Evolutionary conservation across 2,113 vertebrate genomes (phyloP).

Genomic region (Regulus satrapa): DNA sequence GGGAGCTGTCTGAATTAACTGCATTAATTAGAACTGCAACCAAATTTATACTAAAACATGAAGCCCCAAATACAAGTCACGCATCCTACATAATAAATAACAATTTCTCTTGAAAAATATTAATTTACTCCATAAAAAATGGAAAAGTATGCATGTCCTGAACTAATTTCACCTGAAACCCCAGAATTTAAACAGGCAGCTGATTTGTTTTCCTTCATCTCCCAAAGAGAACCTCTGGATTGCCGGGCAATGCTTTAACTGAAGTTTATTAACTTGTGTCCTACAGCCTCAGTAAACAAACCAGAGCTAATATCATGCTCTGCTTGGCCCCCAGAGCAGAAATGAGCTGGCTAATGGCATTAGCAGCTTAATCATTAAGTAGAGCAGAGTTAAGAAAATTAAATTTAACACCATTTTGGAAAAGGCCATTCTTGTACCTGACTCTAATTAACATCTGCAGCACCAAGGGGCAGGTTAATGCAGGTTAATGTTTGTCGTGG

Average conservation of each 20-base stretch:
- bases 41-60: background rate
- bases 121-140: background rate
- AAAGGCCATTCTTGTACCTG: constrained; percentile 25
- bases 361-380: constrained; percentile 63
- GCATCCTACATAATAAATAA: background rate
- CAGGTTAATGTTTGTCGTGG: constrained; percentile 63
- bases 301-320: constrained; percentile 19
- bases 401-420: constrained; percentile 62
- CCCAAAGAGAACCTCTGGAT: background rate
- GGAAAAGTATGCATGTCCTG: background rate
- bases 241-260: constrained; percentile 1
- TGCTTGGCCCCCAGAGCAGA: constrained; percentile 27
- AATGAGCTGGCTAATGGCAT: constrained; percentile 34
- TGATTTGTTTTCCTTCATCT: background rate
- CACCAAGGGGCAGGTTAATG: constrained; percentile 46
- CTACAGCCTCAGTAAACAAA: background rate
- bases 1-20: background rate
- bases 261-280: constrained; percentile 40
- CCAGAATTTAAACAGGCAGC: background rate
- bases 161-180: background rate
- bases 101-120: background rate
- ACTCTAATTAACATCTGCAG: constrained; percentile 47
- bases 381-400: constrained; percentile 63
- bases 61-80: background rate
- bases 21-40: background rate